Evolutionary conservation across 2,888 invertebrate genomes (phyloP), one percentile per base, ranked within the genome.

Genomic region (Scaptomyza caliginosa): DNA sequence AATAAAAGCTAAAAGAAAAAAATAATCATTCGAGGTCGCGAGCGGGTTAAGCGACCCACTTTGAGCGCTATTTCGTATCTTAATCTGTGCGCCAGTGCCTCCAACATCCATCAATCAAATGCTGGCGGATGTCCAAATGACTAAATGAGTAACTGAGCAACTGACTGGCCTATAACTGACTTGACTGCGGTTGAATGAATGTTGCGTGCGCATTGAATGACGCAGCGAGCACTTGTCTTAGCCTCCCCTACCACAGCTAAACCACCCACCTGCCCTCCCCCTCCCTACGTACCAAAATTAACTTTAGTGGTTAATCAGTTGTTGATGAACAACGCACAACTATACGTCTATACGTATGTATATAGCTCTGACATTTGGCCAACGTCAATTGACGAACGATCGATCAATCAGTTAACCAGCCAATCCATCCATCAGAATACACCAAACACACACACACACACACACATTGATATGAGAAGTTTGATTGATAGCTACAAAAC

Each of bases 331-430:
- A 48, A 32, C 63, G 23, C 51, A 50, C 51, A 55, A 46, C 43
- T 62, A 38, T 49, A 38, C 52, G 54, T 52, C 17, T 51, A 63
- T 43, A 17, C 56, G 48, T 49, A 54, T 55, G 34, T 65, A 48
- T 36, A 52, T 36, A 56, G 43, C 42, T 55, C 66, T 67, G 69
- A 85, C 83, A 79, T 86, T 81, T 81, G 85, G 80, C 80, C 81
- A 79, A 74, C 69, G 54, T 73, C 65, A 75, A 32, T 52, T 63
- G 72, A 64, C 67, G 66, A 74, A 50, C 78, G 75, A 80, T 81
- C 85, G 86, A 85, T 85, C 85, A 86, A 86, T 85, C 85, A 87
- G 52, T 17, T 21, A 59, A 66, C 50, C 82, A 75, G 67, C 79
- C 79, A 82, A 82, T 62, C 86, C 86, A 87, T 87, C 87, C 83